Base-by-base conservation (phyloP, 2,113 vertebrate species). In the Catharus fuscescens region DNA sequence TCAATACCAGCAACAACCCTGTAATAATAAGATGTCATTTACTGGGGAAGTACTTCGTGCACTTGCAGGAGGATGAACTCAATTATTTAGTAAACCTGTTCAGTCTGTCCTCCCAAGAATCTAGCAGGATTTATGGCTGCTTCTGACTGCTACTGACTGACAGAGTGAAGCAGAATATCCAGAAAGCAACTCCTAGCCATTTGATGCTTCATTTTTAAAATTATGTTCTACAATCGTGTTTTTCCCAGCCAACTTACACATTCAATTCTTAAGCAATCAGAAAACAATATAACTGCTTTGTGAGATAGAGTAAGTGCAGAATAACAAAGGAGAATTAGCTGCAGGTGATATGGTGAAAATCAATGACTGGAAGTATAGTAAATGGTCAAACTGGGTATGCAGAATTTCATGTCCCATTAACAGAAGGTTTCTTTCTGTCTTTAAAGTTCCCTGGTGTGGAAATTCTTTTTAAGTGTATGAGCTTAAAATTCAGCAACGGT, bases 51-150 rank as follows among this genome's bases (percentile, higher is more conserved):
- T 71, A 76, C 31, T 67, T 80, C 48, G 38, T 67, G n/a, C 44
- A 72, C 54, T 87, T 94, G 70, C 40, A 86, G 53, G 15, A 71
- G 48, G 32, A 94, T 50, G 18, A 91, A 50, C 47, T 89, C 53
- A 89, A 62, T 90, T 90, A 88, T 93, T 93, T 73, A 80, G 80
- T 36, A 92, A 87, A 82, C 20, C 12, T 82, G 74, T 85, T 40
- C 80, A 77, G 72, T 56, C 47, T 82, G 42, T 85, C 42, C 64
- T 73, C 29, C 18, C 64, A 92, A 61, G 60, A 88, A 90, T n/a
- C 70, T 62, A 34, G 47, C 24, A 85, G 47, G 54, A 92, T 73
- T 90, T 94, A 86, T 56, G 52, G 34, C 15, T 86, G 53, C n/a
- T 94, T 81, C 59, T 65, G 32, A 62, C 36, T 94, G 69, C 34